A percentile compares a stretch with the other conserved stretches of the same genome.
Evolutionary conservation across 2,113 vertebrate species (phyloP).

Genomic region (Eidolon helvum): DNA sequence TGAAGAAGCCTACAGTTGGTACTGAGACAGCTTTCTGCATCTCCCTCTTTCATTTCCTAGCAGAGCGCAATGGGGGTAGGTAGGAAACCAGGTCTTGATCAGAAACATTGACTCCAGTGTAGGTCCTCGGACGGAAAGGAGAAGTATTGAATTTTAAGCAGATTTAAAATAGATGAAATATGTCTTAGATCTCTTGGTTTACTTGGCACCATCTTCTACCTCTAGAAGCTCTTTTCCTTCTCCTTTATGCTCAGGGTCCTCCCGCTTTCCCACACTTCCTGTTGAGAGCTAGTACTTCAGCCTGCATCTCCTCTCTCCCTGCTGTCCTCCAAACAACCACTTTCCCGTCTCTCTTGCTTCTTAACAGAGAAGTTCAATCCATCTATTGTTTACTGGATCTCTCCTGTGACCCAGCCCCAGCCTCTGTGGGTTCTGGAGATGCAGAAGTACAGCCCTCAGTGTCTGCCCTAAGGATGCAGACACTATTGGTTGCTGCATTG

Average conservation of each 20-base stretch:
- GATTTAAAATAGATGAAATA: background rate
- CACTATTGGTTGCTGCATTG: background rate
- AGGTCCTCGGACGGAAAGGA: background rate
- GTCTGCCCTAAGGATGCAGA: background rate
- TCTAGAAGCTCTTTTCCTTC: background rate
- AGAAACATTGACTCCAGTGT: background rate
- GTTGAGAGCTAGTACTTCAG: background rate
- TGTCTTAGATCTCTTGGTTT: background rate
- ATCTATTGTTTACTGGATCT: background rate
- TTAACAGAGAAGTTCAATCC: background rate
- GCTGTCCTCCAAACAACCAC: accelerated
- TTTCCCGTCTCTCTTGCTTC: background rate
- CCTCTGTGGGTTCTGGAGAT: background rate
- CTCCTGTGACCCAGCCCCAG: background rate
- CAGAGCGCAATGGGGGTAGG: background rate
- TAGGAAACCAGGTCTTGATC: background rate
- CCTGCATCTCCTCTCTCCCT: background rate
- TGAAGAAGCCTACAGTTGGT: background rate
- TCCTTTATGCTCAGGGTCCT: background rate
- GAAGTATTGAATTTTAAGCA: background rate
- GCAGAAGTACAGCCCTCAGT: background rate
- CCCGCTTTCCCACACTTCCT: background rate
- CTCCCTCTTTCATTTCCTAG: background rate
- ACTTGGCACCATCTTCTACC: background rate
- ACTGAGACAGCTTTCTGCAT: background rate